Evolutionary conservation across 2,888 invertebrate species (phyloP).

Genomic region (Pristionchus maxplancki): DNA sequence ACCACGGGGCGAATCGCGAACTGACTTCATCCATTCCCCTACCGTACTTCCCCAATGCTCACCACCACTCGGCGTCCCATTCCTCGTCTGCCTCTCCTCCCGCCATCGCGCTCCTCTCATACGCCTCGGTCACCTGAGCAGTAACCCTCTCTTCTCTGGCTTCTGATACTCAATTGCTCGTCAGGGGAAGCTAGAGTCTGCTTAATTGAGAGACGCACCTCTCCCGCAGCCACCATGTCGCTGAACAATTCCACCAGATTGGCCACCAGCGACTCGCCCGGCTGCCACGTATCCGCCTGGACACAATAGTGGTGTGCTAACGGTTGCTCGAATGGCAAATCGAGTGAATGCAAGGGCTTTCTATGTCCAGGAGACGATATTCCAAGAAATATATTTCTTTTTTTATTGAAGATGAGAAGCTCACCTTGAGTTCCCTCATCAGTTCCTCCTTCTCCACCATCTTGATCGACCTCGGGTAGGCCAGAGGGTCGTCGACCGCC

Average conservation of each 20-base stretch:
- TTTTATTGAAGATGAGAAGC: no score
- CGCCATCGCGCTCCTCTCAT: slow-evolving; percentile 14
- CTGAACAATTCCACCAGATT: slow-evolving; percentile 41
- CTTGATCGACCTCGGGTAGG: slow-evolving; percentile 1
- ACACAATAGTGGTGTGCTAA: neutral
- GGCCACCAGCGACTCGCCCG: slow-evolving; percentile 43
- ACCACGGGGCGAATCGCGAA: no score
- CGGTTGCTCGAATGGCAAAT: neutral
- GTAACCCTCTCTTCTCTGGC: no score
- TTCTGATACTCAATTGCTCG: no score
- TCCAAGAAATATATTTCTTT: no score
- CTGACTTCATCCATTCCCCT: neutral
- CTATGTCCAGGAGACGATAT: no score
- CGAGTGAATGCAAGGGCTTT: no score
- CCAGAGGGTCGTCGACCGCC: slow-evolving; percentile 35
- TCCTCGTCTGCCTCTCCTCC: slow-evolving; percentile 22
- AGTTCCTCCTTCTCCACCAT: neutral
- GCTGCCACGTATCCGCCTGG: slow-evolving; percentile 3
- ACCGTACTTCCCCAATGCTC: neutral
- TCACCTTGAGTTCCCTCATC: slow-evolving; percentile 45
- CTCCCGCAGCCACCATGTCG: slow-evolving; percentile 14
- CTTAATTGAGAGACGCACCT: neutral
- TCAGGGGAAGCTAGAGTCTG: no score
- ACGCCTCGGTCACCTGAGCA: neutral
- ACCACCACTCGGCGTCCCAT: slow-evolving; percentile 14